These are phyloP conservation scores for Notolabrus celidotus DNA, from an alignment of 2,797 vertebrate species.

Conservation along the genomic window DNA sequence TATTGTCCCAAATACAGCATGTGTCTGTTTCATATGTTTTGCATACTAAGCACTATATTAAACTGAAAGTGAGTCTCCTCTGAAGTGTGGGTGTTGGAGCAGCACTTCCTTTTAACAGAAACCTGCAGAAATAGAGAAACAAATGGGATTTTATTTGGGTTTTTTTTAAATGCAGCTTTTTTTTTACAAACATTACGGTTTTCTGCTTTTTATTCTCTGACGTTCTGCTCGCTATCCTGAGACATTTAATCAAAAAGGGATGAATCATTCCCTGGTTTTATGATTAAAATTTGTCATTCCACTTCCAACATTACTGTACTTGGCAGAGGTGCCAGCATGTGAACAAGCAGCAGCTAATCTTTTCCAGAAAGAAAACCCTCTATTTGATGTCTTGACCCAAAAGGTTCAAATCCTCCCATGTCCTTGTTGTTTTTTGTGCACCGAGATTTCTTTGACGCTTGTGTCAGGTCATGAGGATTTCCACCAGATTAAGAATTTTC, in stretches of 20 bases:
- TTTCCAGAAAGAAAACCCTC: slow-evolving; percentile 54
- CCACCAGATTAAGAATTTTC: slow-evolving; percentile 16
- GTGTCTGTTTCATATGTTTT: neutral
- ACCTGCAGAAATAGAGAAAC: no score
- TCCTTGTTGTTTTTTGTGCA: slow-evolving; percentile 63
- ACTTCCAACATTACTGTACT: slow-evolving; percentile 59
- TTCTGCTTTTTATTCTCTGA: slow-evolving; percentile 34
- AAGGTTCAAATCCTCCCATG: slow-evolving; percentile 66
- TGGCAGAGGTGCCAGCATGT: slow-evolving; percentile 57
- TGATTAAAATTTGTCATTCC: slow-evolving; percentile 55
- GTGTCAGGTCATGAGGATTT: slow-evolving; percentile 27
- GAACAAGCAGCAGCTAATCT: slow-evolving; percentile 76
- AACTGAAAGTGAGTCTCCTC: no score
- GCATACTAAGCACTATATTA: no score
- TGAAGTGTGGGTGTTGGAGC: no score
- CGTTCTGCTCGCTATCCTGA: slow-evolving; percentile 21
- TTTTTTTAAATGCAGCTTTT: neutral
- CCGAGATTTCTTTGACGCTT: slow-evolving; percentile 47
- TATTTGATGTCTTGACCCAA: slow-evolving; percentile 68
- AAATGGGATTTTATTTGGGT: no score
- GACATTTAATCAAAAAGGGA: slow-evolving; percentile 42
- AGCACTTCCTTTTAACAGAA: no score
- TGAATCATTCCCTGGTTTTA: slow-evolving; percentile 55
- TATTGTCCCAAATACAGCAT: slow-evolving; percentile 17
- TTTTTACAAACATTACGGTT: neutral